These are phyloP conservation scores for Hippocampus abdominalis DNA, from an alignment of 2,113 vertebrate genomes.

Conservation along the genomic window DNA sequence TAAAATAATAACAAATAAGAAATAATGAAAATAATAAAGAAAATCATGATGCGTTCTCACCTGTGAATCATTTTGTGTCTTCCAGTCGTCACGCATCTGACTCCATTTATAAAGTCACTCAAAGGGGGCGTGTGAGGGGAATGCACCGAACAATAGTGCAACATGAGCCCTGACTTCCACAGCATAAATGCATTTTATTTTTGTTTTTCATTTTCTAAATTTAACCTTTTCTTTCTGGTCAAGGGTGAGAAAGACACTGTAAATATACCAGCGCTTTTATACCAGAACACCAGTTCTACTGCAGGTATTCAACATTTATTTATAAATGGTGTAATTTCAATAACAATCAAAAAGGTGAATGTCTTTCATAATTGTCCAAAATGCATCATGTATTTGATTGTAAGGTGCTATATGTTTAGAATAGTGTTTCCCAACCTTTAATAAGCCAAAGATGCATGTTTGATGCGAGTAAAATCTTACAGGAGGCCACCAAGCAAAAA, in stretches of 20 bases:
- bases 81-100: conserved; percentile 5
- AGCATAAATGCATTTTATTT: background rate
- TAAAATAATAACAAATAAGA: no score
- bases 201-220: background rate
- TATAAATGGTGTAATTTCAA: background rate
- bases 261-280: no score
- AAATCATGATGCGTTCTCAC: conserved; percentile 35
- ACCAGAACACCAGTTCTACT: no score
- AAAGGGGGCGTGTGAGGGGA: conserved; percentile 46
- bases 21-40: background rate
- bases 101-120: conserved; percentile 53
- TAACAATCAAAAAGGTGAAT: background rate
- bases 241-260: no score
- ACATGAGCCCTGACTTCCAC: conserved; percentile 44
- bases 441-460: no score
- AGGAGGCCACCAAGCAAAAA: no score
- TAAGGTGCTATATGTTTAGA: background rate
- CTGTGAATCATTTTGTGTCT: conserved; percentile 33
- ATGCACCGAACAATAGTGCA: conserved; percentile 45
- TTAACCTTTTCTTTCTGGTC: background rate
- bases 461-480: no score
- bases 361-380: background rate
- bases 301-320: background rate
- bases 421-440: no score
- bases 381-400: background rate